Conservation (phyloP, 2,888 invertebrate genomes). For the Colletes collaris region DNA sequence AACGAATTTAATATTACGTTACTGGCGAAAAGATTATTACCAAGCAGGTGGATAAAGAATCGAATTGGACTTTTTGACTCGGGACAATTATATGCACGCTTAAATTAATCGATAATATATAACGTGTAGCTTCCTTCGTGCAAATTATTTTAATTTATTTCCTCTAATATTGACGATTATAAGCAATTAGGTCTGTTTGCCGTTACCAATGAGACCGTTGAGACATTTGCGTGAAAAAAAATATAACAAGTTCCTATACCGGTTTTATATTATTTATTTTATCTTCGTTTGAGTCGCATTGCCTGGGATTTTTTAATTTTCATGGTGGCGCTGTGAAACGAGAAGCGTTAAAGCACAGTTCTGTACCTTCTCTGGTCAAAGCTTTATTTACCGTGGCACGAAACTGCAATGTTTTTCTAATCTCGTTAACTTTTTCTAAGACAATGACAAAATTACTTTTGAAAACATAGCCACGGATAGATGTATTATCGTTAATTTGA, state of each 20-base stretch:
- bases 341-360: neutral
- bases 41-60: conserved; percentile 42
- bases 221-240: conserved; percentile 27
- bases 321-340: conserved; percentile 29
- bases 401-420: neutral
- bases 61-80: conserved; percentile 39
- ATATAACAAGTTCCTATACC: conserved; percentile 50
- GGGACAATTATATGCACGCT: conserved; percentile 5
- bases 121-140: neutral
- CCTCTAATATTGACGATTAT: neutral
- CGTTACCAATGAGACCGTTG: conserved; percentile 16
- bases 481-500: conserved; percentile 6
- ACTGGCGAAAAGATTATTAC: conserved; percentile 42
- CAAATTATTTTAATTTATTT: neutral
- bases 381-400: neutral
- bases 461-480: neutral
- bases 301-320: conserved; percentile 39
- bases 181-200: conserved; percentile 25
- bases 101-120: conserved; percentile 7
- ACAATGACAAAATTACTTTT: neutral
- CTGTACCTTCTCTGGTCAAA: neutral
- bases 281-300: conserved; percentile 36
- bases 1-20: conserved; percentile 35
- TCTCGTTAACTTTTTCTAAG: neutral
- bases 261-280: conserved; percentile 56